These are phyloP conservation scores for Hypomecis atomaria DNA, from an alignment of 2,888 invertebrate genomes.

Conservation along the genomic window DNA sequence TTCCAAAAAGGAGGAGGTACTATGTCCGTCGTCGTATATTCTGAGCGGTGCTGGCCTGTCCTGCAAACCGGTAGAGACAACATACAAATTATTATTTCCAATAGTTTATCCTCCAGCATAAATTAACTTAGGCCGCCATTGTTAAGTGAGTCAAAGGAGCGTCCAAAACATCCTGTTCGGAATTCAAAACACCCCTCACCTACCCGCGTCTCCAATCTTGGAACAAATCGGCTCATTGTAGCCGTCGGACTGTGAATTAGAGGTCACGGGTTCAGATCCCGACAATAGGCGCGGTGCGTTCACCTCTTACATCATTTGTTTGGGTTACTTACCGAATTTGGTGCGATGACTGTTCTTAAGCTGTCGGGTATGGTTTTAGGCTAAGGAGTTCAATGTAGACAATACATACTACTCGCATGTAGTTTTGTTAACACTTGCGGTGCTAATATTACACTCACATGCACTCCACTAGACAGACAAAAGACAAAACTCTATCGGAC, in stretches of 20 bases:
- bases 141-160: conserved; percentile 6
- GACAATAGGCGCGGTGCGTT: conserved; percentile 55
- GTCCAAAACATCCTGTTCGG: conserved; percentile 18
- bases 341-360: conserved; percentile 41
- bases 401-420: no score
- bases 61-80: no score
- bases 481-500: no score
- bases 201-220: conserved; percentile 15
- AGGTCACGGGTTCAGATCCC: conserved; percentile 62
- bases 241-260: conserved; percentile 58
- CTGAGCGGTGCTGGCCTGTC: no score
- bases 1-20: no score
- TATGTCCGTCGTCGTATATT: no score
- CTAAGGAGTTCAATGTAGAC: neutral
- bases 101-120: neutral
- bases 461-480: no score
- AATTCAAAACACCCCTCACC: conserved; percentile 18
- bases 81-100: no score
- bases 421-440: neutral
- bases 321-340: conserved; percentile 50
- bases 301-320: conserved; percentile 62
- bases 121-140: neutral
- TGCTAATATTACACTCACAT: no score
- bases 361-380: conserved; percentile 4
- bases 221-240: conserved; percentile 45